Conservation (phyloP, 2,888 invertebrate genomes). For the Lepidochrysops patricia region DNA sequence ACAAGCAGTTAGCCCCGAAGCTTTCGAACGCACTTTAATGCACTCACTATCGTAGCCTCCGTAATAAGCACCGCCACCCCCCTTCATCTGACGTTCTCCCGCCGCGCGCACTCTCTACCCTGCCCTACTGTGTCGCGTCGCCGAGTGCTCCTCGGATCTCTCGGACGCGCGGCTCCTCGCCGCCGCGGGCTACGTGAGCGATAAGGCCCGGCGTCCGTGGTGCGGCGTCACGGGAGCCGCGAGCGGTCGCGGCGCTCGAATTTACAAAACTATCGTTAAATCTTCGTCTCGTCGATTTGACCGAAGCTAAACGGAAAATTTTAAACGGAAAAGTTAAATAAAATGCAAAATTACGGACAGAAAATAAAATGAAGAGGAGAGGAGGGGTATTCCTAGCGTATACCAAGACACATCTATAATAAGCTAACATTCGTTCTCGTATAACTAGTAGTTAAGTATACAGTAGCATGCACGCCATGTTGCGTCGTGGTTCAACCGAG, state of each 20-base stretch:
- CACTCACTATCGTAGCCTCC: slow-evolving; percentile 71
- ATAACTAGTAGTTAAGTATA: slow-evolving; percentile 63
- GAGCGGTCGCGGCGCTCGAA: slow-evolving; percentile 18
- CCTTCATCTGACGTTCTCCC: slow-evolving; percentile 58
- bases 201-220: slow-evolving; percentile 65
- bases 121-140: slow-evolving; percentile 42
- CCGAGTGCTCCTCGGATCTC: slow-evolving; percentile 45
- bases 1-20: slow-evolving; percentile 73
- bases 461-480: slow-evolving; percentile 69
- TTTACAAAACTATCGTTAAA: slow-evolving; percentile 19
- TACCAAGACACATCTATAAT: slow-evolving; percentile 66
- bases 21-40: slow-evolving; percentile 69
- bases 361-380: slow-evolving; percentile 40
- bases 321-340: slow-evolving; percentile 33
- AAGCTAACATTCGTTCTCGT: slow-evolving; percentile 64
- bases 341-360: slow-evolving; percentile 24
- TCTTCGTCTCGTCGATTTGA: slow-evolving; percentile 15
- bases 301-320: slow-evolving; percentile 15
- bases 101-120: slow-evolving; percentile 51
- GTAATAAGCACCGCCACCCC: slow-evolving; percentile 71
- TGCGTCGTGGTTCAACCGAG: slow-evolving; percentile 68
- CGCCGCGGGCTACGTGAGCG: slow-evolving; percentile 51
- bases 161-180: slow-evolving; percentile 62
- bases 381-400: slow-evolving; percentile 59
- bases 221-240: slow-evolving; percentile 37